Base-by-base conservation (phyloP, 1,140 invertebrate genomes). In the Apis dorsata region DNA sequence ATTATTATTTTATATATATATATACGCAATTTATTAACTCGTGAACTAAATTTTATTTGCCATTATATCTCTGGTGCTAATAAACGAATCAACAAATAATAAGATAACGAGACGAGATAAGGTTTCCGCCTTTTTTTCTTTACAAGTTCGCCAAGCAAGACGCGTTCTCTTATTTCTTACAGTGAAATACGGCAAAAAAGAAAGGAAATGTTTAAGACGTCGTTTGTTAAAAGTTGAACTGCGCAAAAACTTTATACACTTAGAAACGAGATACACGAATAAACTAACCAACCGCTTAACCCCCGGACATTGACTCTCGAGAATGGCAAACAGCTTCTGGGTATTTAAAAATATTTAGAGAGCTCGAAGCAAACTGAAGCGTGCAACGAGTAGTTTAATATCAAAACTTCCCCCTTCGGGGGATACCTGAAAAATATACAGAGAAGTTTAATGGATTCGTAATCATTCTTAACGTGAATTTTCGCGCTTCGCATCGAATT, bases 281-380 rank as follows among this genome's bases (percentile, higher is more conserved):
- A 78, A 78, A n/a, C 59, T 51, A 15, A 44, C 15, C 55, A 57
- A 70, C 19, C 76, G 71, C 55, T 86, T 75, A 86, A 86, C 73
- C 60, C 12, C 34, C 51, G 68, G 19, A 79, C 55, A 62, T n/a
- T 21, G 65, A 2, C n/a, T 60, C 65, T 53, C 12, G 28, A 69
- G 57, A 51, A 51, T 21, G 21, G 85, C 75, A 87, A 88, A 82
- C 85, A 82, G 76, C 79, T 81, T 24, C 62, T 28, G 15, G 76
- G 73, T 80, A 88, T 87, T 87, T 83, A 77, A 87, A 83, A 85
- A 69, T 70, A 69, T 80, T 83, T 72, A 63, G 63, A 60, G 44
- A 81, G 17, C 76, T 71, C 49, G 13, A 9, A n/a, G 21, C 15
- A n/a, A 74, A 55, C 51, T 65, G 1, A 2, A 7, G 17, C 15